Percentiles rank a stretch among this genome's conserved stretches.
phyloP scores from a whole-genome alignment of 2,888 invertebrate genomes.

The Tetropium fuscum region DNA sequence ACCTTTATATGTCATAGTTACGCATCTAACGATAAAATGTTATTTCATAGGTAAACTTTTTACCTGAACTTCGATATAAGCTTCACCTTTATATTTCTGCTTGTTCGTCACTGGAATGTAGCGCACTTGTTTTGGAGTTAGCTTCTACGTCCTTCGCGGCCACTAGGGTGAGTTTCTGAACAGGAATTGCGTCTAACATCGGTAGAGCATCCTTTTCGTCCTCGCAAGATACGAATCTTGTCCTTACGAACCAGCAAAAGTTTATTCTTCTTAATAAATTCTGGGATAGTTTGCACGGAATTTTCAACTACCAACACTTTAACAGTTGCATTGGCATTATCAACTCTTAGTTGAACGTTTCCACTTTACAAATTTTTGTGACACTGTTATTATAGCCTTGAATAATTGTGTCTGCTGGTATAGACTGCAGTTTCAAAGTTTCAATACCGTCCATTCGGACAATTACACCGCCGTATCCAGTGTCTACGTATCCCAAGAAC shows the following conservation, averaged over 20 bases:
- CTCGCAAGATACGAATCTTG: not conserved
- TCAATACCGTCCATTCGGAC: slow-evolving; percentile 3
- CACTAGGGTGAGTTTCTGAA: too few species aligned
- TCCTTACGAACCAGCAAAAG: not conserved
- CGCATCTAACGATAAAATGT: too few species aligned
- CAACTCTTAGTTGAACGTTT: not conserved
- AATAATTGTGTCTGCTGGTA: not conserved
- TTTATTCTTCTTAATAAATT: slow-evolving; percentile 27
- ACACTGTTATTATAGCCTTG: not conserved
- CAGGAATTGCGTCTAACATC: too few species aligned
- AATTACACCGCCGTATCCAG: slow-evolving; percentile 12
- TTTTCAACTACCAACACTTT: slow-evolving; percentile 11
- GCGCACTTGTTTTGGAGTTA: too few species aligned
- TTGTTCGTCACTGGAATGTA: too few species aligned
- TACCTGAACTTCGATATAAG: too few species aligned
- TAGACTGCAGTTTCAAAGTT: not conserved
- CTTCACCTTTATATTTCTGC: too few species aligned
- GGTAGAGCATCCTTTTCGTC: too few species aligned
- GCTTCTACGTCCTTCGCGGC: too few species aligned
- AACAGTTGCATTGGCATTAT: not conserved
- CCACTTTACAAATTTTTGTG: slow-evolving; percentile 5
- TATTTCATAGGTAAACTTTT: too few species aligned
- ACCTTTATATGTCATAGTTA: too few species aligned
- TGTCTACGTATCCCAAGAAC: slow-evolving; percentile 5
- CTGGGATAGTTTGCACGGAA: slow-evolving; percentile 20